Evolutionary conservation across 1,140 invertebrate species (phyloP), one percentile per base, ranked within the genome.

Genomic region (Idris sp.): DNA sequence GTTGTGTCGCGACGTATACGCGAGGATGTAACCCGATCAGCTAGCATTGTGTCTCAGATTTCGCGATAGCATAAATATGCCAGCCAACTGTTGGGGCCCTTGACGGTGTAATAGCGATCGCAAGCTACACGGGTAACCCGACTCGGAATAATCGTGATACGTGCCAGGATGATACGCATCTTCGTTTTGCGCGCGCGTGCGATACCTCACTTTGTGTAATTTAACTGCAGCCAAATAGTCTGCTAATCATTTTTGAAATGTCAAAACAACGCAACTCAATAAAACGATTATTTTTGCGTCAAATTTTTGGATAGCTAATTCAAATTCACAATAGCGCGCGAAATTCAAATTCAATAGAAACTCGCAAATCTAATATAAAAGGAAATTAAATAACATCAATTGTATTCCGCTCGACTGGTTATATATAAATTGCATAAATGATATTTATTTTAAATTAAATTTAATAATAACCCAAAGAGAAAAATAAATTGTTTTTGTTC

Each of bases 11-110:
- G 58, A 48, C 53, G 75, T 54, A 78, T 74, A n/a, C n/a, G 43
- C 48, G 43, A 53, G 26, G 31, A 46, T n/a, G 81, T 81, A 82
- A 83, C 74, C 49, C 74, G 81, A 83, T 75, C 78, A 62, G 38
- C 18, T 48, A 33, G 78, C 75, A 80, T 82, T 82, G 81, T 82
- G 77, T 80, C 79, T 82, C 81, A 79, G 75, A 82, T 83, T 83
- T 81, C 81, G 81, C 74, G 79, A 82, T 83, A 81, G 22, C 72
- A 81, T 81, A 81, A 82, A 82, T 82, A 81, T 73, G 65, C 65
- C 76, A 79, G 53, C 65, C 76, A 79, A 48, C 67, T 71, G 77
- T 65, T 33, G 35, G n/a, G 48, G 48, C 65, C 40, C 73, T 72
- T 67, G 72, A 69, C 59, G 64, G 31, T 76, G 79, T 76, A 76